Evolutionary conservation across 2,888 invertebrate genomes (phyloP).

Genomic region (Arge pagana): DNA sequence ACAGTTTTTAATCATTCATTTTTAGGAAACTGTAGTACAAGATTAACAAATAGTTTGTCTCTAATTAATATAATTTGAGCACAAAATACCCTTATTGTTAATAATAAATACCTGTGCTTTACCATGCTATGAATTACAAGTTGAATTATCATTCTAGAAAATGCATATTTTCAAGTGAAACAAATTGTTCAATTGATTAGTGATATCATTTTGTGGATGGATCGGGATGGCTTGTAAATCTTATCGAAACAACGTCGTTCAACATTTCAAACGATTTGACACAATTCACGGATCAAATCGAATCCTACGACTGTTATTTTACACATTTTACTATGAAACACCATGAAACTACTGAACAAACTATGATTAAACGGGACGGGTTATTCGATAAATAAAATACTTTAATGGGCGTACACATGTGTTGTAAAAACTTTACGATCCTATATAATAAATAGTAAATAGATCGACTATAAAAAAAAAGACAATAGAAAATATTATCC

Average conservation of each 20-base stretch:
- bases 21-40: constrained; percentile 45
- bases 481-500: constrained; percentile 32
- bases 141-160: too few species aligned
- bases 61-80: constrained; percentile 39
- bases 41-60: constrained; percentile 28
- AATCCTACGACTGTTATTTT: too few species aligned
- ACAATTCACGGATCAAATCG: too few species aligned
- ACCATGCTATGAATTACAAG: too few species aligned
- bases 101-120: too few species aligned
- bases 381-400: constrained; percentile 38
- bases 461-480: constrained; percentile 45
- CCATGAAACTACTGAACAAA: background rate
- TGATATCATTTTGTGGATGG: too few species aligned
- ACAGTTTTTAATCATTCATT: constrained; percentile 33
- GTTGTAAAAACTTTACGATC: constrained; percentile 40
- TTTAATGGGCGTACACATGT: constrained; percentile 41
- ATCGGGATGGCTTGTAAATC: too few species aligned
- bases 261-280: too few species aligned
- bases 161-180: too few species aligned
- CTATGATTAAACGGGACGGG: constrained; percentile 44
- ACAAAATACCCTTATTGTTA: constrained; percentile 34
- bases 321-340: too few species aligned
- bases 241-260: too few species aligned
- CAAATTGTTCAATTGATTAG: too few species aligned
- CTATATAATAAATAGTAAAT: constrained; percentile 44